phyloP scores from a whole-genome alignment of 2,113 vertebrate species.

The Ochotona princeps region DNA sequence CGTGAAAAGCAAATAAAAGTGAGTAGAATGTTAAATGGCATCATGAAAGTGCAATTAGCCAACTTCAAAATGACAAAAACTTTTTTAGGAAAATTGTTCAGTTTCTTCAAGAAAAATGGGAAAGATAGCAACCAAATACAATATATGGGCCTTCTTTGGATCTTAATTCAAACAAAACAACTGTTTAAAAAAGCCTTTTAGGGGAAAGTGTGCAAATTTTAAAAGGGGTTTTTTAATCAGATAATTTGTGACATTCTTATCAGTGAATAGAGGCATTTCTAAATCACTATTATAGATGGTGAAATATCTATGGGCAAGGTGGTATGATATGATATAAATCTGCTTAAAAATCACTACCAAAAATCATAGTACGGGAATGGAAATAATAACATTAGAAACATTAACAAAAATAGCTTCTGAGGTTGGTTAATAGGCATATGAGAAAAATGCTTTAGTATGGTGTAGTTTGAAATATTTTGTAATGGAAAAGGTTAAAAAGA shows the following conservation, averaged over 20 bases:
- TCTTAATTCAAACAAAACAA: slow-evolving; percentile 37
- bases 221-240: background rate
- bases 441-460: background rate
- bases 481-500: background rate
- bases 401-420: background rate
- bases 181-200: background rate
- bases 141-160: background rate
- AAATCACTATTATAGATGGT: slow-evolving; percentile 32
- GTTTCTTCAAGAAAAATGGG: slow-evolving; percentile 44
- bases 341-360: slow-evolving; percentile 20
- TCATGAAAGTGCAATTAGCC: background rate
- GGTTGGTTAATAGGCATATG: background rate
- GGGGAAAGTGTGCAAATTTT: slow-evolving; percentile 4
- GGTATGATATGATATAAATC: background rate
- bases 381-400: background rate
- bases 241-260: background rate
- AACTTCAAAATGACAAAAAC: slow-evolving; percentile 42
- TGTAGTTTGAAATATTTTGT: background rate
- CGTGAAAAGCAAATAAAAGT: slow-evolving; percentile 3
- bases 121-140: slow-evolving; percentile 34
- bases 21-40: slow-evolving; percentile 4
- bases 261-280: background rate
- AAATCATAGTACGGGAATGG: background rate
- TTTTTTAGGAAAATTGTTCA: background rate
- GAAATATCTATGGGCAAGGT: background rate